A percentile compares a stretch with the other conserved stretches of the same genome.
Evolutionary conservation across 2,797 vertebrate genomes (phyloP).

Genomic region (Enteromius anoplus): DNA sequence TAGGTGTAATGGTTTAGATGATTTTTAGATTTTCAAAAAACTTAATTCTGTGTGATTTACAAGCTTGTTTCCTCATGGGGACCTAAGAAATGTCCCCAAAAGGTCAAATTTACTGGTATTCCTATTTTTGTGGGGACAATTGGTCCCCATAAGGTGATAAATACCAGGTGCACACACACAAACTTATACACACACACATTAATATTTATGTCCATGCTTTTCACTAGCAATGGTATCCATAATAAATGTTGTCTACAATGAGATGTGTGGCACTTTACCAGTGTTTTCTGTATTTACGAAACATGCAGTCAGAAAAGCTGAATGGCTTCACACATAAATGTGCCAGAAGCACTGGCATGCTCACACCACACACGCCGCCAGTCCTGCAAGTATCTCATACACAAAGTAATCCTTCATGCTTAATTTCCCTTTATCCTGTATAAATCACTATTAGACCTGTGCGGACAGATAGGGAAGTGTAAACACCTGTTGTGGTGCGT

Average conservation of each 20-base stretch:
- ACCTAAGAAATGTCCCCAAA: too few species aligned
- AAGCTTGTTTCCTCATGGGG: too few species aligned
- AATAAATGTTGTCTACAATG: not conserved
- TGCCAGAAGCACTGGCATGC: slow-evolving; percentile 29
- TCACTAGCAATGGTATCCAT: not conserved
- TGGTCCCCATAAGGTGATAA: too few species aligned
- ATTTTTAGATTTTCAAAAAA: too few species aligned
- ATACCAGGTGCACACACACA: not conserved
- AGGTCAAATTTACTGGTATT: too few species aligned
- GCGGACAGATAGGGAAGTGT: slow-evolving; percentile 66
- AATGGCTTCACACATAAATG: slow-evolving; percentile 16
- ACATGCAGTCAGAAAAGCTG: not conserved
- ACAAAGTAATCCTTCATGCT: slow-evolving; percentile 68
- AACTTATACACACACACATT: too few species aligned
- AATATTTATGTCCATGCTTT: not conserved
- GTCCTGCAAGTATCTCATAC: slow-evolving; percentile 59
- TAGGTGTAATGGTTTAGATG: too few species aligned
- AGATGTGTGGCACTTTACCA: not conserved
- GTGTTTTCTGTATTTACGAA: not conserved
- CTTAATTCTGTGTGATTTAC: too few species aligned
- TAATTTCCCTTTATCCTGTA: slow-evolving; percentile 68
- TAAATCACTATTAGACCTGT: slow-evolving; percentile 72
- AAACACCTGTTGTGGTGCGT: slow-evolving; percentile 75
- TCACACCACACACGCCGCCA: slow-evolving; percentile 56
- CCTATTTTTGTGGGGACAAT: too few species aligned